A percentile compares a stretch with the other conserved stretches of the same genome.
Evolutionary conservation across 2,797 vertebrate genomes (phyloP).

Genomic region (Poecilia wingei): DNA sequence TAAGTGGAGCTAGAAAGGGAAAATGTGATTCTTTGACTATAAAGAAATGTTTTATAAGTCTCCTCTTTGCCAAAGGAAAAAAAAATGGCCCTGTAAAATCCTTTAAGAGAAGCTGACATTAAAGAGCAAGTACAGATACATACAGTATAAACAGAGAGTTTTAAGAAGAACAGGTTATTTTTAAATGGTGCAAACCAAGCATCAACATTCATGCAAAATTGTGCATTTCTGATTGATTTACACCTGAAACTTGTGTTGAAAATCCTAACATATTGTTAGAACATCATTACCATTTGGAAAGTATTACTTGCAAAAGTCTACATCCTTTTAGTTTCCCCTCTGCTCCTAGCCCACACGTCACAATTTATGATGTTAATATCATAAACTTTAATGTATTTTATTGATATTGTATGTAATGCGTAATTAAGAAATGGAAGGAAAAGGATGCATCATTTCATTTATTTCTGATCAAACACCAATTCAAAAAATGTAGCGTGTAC

Average conservation of each 20-base stretch:
- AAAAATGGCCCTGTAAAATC: conserved; percentile 21
- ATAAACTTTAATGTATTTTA: not conserved
- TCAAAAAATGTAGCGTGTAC: not conserved
- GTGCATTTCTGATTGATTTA: conserved; percentile 37
- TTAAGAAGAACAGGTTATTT: conserved; percentile 4
- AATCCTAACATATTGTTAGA: conserved; percentile 31
- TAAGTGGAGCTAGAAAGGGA: conserved; percentile 21
- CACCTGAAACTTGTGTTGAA: conserved; percentile 36
- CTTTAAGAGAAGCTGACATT: conserved; percentile 8
- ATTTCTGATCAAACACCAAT: not conserved
- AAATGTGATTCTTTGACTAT: conserved; percentile 33
- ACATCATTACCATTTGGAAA: conserved; percentile 6
- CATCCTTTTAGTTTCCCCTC: not conserved
- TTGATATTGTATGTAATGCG: not conserved
- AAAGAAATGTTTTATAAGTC: conserved; percentile 29
- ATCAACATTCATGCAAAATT: conserved; percentile 19
- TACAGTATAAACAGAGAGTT: not conserved
- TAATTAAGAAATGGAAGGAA: not conserved
- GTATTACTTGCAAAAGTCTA: not conserved
- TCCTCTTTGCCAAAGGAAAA: conserved; percentile 20
- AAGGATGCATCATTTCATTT: not conserved
- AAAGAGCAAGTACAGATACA: conserved; percentile 5
- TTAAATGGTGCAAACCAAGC: conserved; percentile 9
- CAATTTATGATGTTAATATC: not conserved
- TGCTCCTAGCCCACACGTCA: not conserved